A percentile compares a stretch with the other conserved stretches of the same genome.
phyloP scores from a whole-genome alignment of 1,140 invertebrate species.

The Cyclargus thomasi region DNA sequence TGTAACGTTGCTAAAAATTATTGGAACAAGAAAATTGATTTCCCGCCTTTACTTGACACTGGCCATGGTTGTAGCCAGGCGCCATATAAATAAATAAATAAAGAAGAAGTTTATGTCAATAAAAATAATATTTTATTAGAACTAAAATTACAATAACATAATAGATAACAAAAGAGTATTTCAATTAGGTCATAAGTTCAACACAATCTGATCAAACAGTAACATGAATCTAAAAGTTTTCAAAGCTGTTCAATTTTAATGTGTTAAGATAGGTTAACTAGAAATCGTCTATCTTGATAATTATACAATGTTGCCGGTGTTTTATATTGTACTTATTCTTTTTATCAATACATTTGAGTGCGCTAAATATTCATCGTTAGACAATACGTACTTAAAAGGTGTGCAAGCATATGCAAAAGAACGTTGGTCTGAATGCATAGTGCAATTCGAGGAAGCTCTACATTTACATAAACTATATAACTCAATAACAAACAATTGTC shows the following conservation, averaged over 20 bases:
- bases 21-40: too few relatives aligned
- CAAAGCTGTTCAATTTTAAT: not conserved
- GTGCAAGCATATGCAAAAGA: conserved; percentile 81
- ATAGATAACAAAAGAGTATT: too few relatives aligned
- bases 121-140: too few relatives aligned
- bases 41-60: too few relatives aligned
- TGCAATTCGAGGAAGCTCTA: conserved; percentile 76
- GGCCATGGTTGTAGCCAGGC: too few relatives aligned
- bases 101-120: too few relatives aligned
- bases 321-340: conserved; percentile 17
- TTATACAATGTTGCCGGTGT: not conserved
- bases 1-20: too few relatives aligned
- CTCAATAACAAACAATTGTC: conserved; percentile 73
- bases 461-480: conserved; percentile 70
- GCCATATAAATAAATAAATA: too few relatives aligned
- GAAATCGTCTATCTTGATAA: not conserved
- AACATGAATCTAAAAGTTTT: not conserved
- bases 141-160: too few relatives aligned
- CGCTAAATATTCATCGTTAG: conserved; percentile 43
- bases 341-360: conserved; percentile 20
- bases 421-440: conserved; percentile 81
- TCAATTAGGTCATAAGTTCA: too few relatives aligned
- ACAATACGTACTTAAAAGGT: conserved; percentile 72
- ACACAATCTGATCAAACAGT: too few relatives aligned
- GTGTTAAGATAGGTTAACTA: not conserved